A percentile compares a stretch with the other conserved stretches of the same genome.
Conservation (phyloP, 1,140 invertebrate genomes). For the Chrysoperla carnea region DNA sequence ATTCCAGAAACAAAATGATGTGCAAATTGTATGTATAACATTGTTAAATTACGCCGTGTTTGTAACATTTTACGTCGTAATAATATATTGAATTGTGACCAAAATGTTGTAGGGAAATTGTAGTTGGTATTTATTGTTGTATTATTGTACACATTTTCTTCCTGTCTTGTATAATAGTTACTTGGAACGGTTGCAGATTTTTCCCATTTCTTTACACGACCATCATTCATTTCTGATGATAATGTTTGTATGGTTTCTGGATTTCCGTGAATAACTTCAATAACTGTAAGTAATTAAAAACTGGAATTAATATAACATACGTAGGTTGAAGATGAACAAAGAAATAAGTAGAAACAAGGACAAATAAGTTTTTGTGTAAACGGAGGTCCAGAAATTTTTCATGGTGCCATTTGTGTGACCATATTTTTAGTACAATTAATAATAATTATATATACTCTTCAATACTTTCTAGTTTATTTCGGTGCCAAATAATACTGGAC, state of each 20-base stretch:
- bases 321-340: no score
- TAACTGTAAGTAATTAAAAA: constrained; percentile 16
- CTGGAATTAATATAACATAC: no score
- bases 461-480: no score
- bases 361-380: no score
- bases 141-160: constrained; percentile 7
- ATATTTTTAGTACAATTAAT: no score
- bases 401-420: no score
- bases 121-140: constrained; percentile 11
- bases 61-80: constrained; percentile 31
- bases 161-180: constrained; percentile 10
- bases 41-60: constrained; percentile 30
- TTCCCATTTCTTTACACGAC: background rate
- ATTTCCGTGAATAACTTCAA: constrained; percentile 24
- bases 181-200: constrained; percentile 2
- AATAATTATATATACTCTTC: no score
- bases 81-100: constrained; percentile 30
- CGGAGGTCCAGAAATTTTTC: no score
- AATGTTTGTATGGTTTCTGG: constrained; percentile 15
- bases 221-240: background rate
- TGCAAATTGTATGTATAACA: constrained; percentile 30
- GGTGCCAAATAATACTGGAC: no score
- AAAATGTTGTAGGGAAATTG: constrained; percentile 30
- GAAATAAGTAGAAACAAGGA: no score
- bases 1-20: constrained; percentile 33